phyloP scores from a whole-genome alignment of 1,140 invertebrate genomes.

The Cydia pomonella region DNA sequence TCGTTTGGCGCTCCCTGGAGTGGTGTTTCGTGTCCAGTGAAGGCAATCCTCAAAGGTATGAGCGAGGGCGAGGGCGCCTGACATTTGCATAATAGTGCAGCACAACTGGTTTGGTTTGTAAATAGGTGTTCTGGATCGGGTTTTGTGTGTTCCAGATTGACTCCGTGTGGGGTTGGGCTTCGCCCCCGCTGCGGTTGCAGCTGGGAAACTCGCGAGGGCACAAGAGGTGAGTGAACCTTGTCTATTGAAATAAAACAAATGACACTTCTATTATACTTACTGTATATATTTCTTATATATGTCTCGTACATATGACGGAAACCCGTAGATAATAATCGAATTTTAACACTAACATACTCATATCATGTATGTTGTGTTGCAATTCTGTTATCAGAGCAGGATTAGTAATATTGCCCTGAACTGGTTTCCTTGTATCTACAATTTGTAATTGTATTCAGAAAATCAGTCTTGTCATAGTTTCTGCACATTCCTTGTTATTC shows the following conservation, averaged over 20 bases:
- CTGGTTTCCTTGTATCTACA: conserved; percentile 7
- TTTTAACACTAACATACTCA: neutral
- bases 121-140: conserved; percentile 9
- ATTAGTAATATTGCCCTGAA: conserved; percentile 30
- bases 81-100: conserved; percentile 66
- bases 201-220: conserved; percentile 84
- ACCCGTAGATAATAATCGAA: neutral
- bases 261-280: neutral
- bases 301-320: neutral
- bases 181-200: conserved; percentile 92
- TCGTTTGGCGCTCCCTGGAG: conserved; percentile 56
- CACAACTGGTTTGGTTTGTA: conserved; percentile 43
- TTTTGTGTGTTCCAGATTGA: conserved; percentile 85
- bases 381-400: conserved; percentile 22
- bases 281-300: neutral
- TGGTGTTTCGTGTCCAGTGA: conserved; percentile 58
- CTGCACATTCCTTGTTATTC: neutral
- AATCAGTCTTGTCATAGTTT: neutral
- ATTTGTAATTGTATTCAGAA: conserved; percentile 9
- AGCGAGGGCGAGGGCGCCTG: conserved; percentile 56
- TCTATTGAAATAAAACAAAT: conserved; percentile 9
- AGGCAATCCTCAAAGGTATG: conserved; percentile 72
- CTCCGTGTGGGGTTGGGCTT: conserved; percentile 95
- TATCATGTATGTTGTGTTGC: conserved; percentile 10
- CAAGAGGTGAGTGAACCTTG: conserved; percentile 75